Base-by-base conservation (phyloP, 2,888 invertebrate genomes). In the Cerastis rubricosa region DNA sequence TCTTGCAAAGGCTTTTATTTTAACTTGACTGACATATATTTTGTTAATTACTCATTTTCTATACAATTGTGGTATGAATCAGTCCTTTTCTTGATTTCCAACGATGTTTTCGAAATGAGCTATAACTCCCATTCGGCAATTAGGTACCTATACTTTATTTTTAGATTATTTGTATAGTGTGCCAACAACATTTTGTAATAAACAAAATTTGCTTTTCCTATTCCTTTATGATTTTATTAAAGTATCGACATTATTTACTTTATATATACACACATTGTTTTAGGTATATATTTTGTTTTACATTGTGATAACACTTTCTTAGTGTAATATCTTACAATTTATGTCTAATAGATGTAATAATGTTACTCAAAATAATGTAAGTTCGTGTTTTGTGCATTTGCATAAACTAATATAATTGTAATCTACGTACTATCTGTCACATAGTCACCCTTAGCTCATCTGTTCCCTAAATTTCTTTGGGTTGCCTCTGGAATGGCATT, bases 1-100 rank as follows among this genome's bases (percentile, higher is more conserved):
- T 88, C 63, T 85, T 87, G 87, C 78, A 83, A 83, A 78, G 70
- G 68, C 45, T 59, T 51, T n/a, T 59, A 66, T 61, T 59, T 40
- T n/a, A 29, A 59, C 51, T 75, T 64, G 43, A 63, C 71, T 81
- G 70, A 72, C 61, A 35, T 29, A 59, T 59, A 35, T 49, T 64
- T 54, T 72, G 35, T 25, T 57, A 8, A 51, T 45, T 35, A 35
- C 63, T 45, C 7, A 7, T 12, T 19, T 8, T 25, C 40, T 63
- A 7, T 40, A 63, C 40, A 40, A 63, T 12, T 63, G 3, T 63
- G n/a, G 40, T n/a, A 63, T 19, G 22, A 40, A 63, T 63, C 6
- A 43, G 14, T 22, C 57, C 29, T 72, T 35, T 49, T 19, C 63
- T 73, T 73, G 40, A n/a, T 63, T 68, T 75, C 73, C 40, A 64